Conservation (phyloP, 2,113 vertebrate genomes). For the Plestiodon gilberti region DNA sequence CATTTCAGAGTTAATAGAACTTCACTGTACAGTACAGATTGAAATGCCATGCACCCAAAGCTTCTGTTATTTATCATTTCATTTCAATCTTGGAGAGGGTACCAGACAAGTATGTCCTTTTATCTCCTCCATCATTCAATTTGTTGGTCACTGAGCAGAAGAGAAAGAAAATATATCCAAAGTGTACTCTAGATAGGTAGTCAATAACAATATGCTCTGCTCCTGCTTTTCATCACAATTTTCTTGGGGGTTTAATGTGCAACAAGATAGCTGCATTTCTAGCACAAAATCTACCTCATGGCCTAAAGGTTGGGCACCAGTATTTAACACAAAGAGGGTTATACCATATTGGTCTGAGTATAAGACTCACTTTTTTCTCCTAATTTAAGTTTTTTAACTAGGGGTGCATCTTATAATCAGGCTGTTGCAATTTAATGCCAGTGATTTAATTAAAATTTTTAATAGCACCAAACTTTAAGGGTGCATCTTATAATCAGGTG, state of each 20-base stretch:
- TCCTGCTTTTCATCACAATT: conserved; percentile 15
- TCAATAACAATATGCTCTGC: conserved; percentile 16
- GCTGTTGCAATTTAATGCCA: too few relatives aligned
- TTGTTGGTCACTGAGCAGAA: conserved; percentile 23
- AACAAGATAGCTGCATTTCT: conserved; percentile 6
- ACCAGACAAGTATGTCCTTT: conserved; percentile 34
- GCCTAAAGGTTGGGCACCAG: conserved; percentile 3
- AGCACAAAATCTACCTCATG: background rate
- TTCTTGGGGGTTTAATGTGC: background rate
- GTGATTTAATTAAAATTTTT: too few relatives aligned
- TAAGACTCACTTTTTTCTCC: too few relatives aligned
- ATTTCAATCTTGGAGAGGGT: conserved; percentile 43
- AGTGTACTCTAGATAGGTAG: conserved; percentile 17
- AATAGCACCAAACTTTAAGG: too few relatives aligned
- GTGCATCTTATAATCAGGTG: too few relatives aligned
- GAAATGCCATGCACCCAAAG: conserved; percentile 16
- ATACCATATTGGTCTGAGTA: too few relatives aligned
- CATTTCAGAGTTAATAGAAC: conserved; percentile 31
- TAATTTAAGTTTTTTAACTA: too few relatives aligned
- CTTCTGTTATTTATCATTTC: conserved; percentile 31
- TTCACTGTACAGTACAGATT: conserved; percentile 20
- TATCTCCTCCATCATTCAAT: conserved; percentile 34
- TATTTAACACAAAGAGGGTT: background rate
- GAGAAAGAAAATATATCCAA: conserved; percentile 33
- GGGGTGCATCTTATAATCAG: too few relatives aligned